phyloP scores from a whole-genome alignment of 2,888 invertebrate species.

The Leucophenga maculata region DNA sequence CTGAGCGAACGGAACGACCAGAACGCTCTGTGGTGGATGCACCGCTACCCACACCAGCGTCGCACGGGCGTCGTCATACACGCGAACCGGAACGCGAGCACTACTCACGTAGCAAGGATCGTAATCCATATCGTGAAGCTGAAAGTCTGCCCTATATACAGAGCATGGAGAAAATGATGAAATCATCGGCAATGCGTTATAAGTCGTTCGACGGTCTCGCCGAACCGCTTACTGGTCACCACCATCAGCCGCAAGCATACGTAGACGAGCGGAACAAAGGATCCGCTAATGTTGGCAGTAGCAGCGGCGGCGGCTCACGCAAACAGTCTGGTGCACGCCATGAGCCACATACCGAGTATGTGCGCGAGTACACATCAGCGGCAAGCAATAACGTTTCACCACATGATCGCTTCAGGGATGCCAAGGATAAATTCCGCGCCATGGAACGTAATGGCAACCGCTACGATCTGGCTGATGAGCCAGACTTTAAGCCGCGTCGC shows the following conservation, averaged over 20 bases:
- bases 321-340: not conserved
- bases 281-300: not conserved
- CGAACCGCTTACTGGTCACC: slow-evolving; percentile 1
- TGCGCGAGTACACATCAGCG: slow-evolving; percentile 36
- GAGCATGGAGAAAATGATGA: slow-evolving; percentile 72
- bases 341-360: not conserved
- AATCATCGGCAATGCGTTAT: slow-evolving; percentile 71
- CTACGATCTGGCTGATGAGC: slow-evolving; percentile 76
- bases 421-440: slow-evolving; percentile 87
- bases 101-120: slow-evolving; percentile 61
- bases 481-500: slow-evolving; percentile 56
- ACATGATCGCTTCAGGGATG: slow-evolving; percentile 86
- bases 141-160: slow-evolving; percentile 72
- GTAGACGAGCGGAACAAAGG: slow-evolving; percentile 33
- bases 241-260: not conserved
- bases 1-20: slow-evolving; percentile 42
- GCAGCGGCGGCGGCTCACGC: slow-evolving; percentile 6
- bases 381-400: slow-evolving; percentile 74
- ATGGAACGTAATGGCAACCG: slow-evolving; percentile 75
- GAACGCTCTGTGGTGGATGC: slow-evolving; percentile 25
- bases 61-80: slow-evolving; percentile 35
- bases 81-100: slow-evolving; percentile 53
- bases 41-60: slow-evolving; percentile 12
- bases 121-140: slow-evolving; percentile 71
- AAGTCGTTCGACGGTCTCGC: slow-evolving; percentile 60